Evolutionary conservation across 2,888 invertebrate genomes (phyloP).

Genomic region (Archips xylosteana): DNA sequence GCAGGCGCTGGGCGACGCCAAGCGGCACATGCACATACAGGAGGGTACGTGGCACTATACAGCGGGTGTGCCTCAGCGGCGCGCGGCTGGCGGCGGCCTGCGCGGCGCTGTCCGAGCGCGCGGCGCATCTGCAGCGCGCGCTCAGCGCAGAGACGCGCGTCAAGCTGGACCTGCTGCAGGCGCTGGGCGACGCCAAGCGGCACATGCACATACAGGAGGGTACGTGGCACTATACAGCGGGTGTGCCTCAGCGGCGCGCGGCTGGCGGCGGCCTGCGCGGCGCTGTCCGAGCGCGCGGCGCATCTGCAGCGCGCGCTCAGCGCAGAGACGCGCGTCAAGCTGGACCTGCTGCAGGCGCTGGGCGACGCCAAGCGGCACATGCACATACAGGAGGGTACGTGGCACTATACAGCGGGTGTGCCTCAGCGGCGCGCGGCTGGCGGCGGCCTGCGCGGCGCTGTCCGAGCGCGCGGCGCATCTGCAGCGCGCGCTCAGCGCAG

Average conservation of each 20-base stretch:
- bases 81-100: slow-evolving; percentile 81
- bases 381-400: no score
- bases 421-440: slow-evolving; percentile 80
- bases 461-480: slow-evolving; percentile 96
- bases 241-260: slow-evolving; percentile 95
- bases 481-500: slow-evolving; percentile 97
- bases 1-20: no score
- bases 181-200: slow-evolving; percentile 97
- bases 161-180: slow-evolving; percentile 98
- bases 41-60: no score
- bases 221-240: slow-evolving; percentile 85
- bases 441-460: slow-evolving; percentile 89
- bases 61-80: slow-evolving; percentile 81
- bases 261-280: no score
- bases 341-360: no score
- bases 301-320: slow-evolving; percentile 92
- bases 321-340: no score
- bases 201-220: slow-evolving; percentile 95
- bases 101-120: slow-evolving; percentile 95
- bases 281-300: no score
- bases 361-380: no score
- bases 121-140: slow-evolving; percentile 95
- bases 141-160: slow-evolving; percentile 98
- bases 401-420: no score
- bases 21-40: no score